Percentiles rank a stretch among this genome's conserved stretches.
phyloP scores from a whole-genome alignment of 2,113 vertebrate species.

The Herpailurus yagouaroundi region DNA sequence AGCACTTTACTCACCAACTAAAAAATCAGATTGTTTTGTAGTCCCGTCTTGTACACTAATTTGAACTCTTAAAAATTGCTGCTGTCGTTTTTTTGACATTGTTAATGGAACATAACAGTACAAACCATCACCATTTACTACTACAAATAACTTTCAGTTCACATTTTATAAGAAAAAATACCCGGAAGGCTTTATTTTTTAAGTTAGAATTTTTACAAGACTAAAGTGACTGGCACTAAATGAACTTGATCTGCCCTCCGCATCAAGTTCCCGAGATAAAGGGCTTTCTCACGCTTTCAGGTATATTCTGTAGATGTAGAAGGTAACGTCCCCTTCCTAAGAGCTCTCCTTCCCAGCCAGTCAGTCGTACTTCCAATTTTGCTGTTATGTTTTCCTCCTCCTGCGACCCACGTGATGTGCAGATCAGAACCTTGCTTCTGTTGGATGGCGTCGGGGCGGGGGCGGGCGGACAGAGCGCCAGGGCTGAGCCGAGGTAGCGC shows the following conservation, averaged over 20 bases:
- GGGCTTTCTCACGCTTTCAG: slow-evolving; percentile 84
- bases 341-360: slow-evolving; percentile 63
- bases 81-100: slow-evolving; percentile 81
- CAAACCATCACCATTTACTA: slow-evolving; percentile 78
- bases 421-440: slow-evolving; percentile 70
- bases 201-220: neutral
- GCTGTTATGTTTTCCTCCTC: slow-evolving; percentile 53
- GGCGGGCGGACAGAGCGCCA: neutral
- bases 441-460: slow-evolving; percentile 59
- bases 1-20: slow-evolving; percentile 86
- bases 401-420: slow-evolving; percentile 48
- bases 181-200: slow-evolving; percentile 72
- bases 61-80: slow-evolving; percentile 84
- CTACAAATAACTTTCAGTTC: slow-evolving; percentile 77
- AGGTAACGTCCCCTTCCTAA: slow-evolving; percentile 68
- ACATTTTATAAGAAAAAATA: slow-evolving; percentile 78
- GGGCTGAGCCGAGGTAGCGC: slow-evolving; percentile 67
- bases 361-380: slow-evolving; percentile 65
- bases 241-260: slow-evolving; percentile 79
- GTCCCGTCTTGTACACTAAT: slow-evolving; percentile 84
- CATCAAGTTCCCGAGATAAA: slow-evolving; percentile 77
- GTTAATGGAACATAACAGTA: slow-evolving; percentile 83
- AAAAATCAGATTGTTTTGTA: slow-evolving; percentile 80
- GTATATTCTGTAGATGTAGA: slow-evolving; percentile 71
- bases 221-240: slow-evolving; percentile 81